Percentiles rank a stretch among this genome's conserved stretches.
Conservation (phyloP, 2,113 vertebrate species). For the Menura novaehollandiae region DNA sequence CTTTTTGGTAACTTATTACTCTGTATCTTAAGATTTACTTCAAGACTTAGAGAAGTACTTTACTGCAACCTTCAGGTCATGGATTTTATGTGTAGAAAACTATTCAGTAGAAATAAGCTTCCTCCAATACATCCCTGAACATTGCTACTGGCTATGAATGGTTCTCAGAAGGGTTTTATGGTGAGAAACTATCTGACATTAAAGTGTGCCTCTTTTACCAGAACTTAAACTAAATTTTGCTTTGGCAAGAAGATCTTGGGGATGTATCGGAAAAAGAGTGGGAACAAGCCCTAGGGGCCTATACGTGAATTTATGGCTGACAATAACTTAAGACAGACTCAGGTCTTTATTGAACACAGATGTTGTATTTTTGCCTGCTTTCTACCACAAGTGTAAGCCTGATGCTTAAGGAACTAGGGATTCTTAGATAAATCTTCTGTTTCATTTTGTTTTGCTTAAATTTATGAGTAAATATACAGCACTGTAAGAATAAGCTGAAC, state of each 20-base stretch:
- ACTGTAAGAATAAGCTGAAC: neutral
- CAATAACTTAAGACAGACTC: slow-evolving; percentile 54
- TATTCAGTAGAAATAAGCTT: neutral
- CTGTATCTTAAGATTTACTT: neutral
- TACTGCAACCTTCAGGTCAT: neutral
- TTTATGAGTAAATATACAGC: neutral
- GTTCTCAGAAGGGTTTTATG: slow-evolving; percentile 42
- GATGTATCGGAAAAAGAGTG: neutral
- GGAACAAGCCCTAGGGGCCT: slow-evolving; percentile 27
- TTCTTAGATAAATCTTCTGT: neutral
- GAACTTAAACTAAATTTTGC: slow-evolving; percentile 47
- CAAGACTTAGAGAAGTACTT: neutral
- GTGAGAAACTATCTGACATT: neutral
- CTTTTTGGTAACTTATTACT: neutral
- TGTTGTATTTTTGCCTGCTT: slow-evolving; percentile 46
- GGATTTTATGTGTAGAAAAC: slow-evolving; percentile 12
- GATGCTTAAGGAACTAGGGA: neutral
- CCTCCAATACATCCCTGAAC: neutral
- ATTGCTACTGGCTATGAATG: slow-evolving; percentile 8
- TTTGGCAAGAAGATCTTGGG: slow-evolving; percentile 33
- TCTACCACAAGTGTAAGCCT: neutral
- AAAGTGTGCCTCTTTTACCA: slow-evolving; percentile 14
- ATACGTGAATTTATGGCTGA: slow-evolving; percentile 52
- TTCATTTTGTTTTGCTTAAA: neutral
- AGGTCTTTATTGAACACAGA: slow-evolving; percentile 54